Conservation (phyloP, 2,797 vertebrate species). For the Scolopax bukidnonensis region DNA sequence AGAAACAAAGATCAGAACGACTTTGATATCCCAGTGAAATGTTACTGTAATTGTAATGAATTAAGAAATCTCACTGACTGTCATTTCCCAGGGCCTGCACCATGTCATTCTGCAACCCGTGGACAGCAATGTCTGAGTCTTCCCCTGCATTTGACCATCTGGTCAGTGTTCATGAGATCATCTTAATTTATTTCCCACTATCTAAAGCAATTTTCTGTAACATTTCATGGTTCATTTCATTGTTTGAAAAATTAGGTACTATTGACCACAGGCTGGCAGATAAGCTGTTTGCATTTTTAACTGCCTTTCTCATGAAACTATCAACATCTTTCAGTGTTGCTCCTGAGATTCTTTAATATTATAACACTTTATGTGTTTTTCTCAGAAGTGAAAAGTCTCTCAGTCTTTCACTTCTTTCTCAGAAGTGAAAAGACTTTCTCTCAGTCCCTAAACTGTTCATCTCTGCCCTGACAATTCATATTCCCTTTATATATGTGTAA, state of each 20-base stretch:
- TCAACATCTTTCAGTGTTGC: background rate
- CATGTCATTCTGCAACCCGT: background rate
- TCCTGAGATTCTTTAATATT: background rate
- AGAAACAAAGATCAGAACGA: background rate
- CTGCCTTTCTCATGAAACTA: background rate
- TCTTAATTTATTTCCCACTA: background rate
- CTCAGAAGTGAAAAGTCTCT: background rate
- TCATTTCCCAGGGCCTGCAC: background rate
- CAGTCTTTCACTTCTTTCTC: background rate
- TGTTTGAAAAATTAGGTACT: background rate
- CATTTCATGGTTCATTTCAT: background rate
- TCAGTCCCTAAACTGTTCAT: background rate
- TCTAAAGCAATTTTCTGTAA: background rate
- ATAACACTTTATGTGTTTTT: background rate
- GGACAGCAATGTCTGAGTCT: fast-evolving
- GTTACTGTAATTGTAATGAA: background rate
- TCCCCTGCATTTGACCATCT: background rate
- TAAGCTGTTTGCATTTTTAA: background rate
- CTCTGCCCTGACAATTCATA: background rate
- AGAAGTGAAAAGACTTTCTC: background rate
- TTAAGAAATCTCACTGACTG: background rate
- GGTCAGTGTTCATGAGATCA: background rate
- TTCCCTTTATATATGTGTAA: background rate
- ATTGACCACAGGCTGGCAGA: background rate
- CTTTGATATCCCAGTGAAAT: background rate